Conservation (phyloP, 1,140 invertebrate species). For the Phymastichus coffea region DNA sequence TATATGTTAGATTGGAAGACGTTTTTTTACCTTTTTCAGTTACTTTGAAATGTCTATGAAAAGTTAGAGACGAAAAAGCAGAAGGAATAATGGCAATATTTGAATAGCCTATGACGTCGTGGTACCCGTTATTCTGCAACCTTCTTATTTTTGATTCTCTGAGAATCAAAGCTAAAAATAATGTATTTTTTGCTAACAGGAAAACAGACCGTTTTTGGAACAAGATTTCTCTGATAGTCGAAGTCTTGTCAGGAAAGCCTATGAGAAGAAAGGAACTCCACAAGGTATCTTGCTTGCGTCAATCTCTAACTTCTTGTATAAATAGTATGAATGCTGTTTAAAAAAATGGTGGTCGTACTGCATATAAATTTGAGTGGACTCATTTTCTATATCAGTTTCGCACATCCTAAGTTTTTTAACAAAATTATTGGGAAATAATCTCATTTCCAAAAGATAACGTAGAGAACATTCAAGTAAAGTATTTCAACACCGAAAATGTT, state of each 20-base stretch:
- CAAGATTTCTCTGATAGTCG: conserved; percentile 17
- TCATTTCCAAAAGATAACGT: too few relatives aligned
- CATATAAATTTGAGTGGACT: background rate
- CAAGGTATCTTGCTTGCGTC: background rate
- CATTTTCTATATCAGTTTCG: background rate
- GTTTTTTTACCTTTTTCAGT: conserved; percentile 35
- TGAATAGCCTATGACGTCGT: conserved; percentile 1
- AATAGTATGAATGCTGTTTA: background rate
- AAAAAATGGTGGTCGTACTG: conserved; percentile 8
- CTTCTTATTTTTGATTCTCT: background rate
- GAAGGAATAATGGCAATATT: background rate
- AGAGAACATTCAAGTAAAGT: too few relatives aligned
- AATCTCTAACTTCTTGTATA: background rate
- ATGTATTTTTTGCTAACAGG: background rate
- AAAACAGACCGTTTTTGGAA: background rate
- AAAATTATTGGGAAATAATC: too few relatives aligned
- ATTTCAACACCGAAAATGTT: too few relatives aligned
- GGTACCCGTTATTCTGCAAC: conserved; percentile 10
- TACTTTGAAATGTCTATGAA: conserved; percentile 26
- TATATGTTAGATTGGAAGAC: conserved; percentile 28
- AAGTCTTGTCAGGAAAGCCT: conserved; percentile 2
- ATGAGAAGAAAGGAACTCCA: background rate
- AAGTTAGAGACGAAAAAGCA: conserved; percentile 29
- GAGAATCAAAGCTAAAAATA: background rate
- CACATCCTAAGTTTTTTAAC: conserved; percentile 3